These are phyloP conservation scores for Tympanoctomys barrerae DNA, from an alignment of 2,797 vertebrate genomes.

Conservation along the genomic window DNA sequence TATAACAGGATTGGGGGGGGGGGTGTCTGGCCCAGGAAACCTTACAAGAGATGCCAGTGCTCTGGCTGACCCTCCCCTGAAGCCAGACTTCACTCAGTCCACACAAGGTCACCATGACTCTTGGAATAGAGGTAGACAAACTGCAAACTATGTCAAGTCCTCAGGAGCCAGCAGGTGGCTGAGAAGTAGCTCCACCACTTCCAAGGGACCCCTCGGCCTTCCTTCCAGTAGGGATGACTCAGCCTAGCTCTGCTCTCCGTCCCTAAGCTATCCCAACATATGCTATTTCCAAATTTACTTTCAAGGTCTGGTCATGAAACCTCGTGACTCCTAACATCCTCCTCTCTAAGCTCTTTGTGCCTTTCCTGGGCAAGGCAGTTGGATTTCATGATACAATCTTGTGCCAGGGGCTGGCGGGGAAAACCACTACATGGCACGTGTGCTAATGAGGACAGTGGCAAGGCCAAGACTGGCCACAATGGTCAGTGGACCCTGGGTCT, in stretches of 20 bases:
- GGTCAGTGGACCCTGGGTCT: background rate
- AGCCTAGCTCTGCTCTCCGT: background rate
- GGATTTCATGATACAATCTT: background rate
- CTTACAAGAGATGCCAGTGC: background rate
- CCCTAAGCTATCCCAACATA: background rate
- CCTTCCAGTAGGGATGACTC: background rate
- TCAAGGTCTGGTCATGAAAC: background rate
- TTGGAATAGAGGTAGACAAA: conserved; percentile 10
- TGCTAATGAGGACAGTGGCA: background rate
- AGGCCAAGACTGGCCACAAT: background rate
- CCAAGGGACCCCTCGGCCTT: background rate
- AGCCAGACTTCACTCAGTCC: background rate
- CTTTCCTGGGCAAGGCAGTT: background rate
- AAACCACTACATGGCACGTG: background rate
- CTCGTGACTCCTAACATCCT: background rate
- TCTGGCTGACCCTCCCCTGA: background rate
- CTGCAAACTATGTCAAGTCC: background rate
- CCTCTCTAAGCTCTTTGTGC: background rate
- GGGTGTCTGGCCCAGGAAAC: background rate
- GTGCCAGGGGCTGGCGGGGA: background rate
- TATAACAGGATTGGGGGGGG: background rate
- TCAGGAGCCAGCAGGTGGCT: background rate
- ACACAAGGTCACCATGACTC: background rate
- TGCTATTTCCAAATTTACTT: background rate
- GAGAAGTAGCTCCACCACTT: background rate